Conservation (phyloP, 30 jellyfish, hydroid and myxozoan genomes). For the Chrysaora quinquecirrha region DNA sequence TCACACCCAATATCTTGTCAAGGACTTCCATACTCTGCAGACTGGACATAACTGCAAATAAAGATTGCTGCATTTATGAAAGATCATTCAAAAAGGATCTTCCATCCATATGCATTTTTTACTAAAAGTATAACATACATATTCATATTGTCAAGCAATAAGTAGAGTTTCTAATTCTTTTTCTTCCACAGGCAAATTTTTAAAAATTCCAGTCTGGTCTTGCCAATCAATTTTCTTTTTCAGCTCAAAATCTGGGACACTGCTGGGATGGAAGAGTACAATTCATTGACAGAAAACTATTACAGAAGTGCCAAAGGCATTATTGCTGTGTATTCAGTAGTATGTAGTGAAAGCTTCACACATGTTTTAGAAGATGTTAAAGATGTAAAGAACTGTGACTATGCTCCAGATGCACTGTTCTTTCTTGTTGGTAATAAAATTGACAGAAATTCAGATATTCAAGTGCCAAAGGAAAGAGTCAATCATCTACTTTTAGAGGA, state of each 20-base stretch:
- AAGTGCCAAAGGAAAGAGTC: conserved; percentile 13
- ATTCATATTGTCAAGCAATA: too few relatives aligned
- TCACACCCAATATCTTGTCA: too few relatives aligned
- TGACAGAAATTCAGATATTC: conserved; percentile 3
- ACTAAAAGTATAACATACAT: too few relatives aligned
- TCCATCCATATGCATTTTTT: too few relatives aligned
- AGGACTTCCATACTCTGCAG: too few relatives aligned
- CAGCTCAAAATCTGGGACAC: conserved; percentile 52
- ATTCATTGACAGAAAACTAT: conserved; percentile 35
- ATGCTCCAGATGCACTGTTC: conserved; percentile 39
- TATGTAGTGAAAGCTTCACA: conserved; percentile 18
- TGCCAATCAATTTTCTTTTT: too few relatives aligned
- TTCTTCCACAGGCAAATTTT: too few relatives aligned
- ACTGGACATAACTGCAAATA: too few relatives aligned
- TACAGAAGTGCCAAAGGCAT: conserved; percentile 30
- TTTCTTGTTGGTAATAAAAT: conserved; percentile 46
- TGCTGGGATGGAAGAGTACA: conserved; percentile 45
- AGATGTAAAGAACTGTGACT: conserved; percentile 9
- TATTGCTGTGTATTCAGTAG: conserved; percentile 17
- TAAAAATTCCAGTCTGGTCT: too few relatives aligned
- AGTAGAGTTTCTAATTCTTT: too few relatives aligned
- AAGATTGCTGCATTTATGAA: too few relatives aligned
- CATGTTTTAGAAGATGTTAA: neutral
- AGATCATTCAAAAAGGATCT: too few relatives aligned
- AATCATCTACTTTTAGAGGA: neutral